Conservation (phyloP, 2,113 vertebrate species). For the Lagopus muta region DNA sequence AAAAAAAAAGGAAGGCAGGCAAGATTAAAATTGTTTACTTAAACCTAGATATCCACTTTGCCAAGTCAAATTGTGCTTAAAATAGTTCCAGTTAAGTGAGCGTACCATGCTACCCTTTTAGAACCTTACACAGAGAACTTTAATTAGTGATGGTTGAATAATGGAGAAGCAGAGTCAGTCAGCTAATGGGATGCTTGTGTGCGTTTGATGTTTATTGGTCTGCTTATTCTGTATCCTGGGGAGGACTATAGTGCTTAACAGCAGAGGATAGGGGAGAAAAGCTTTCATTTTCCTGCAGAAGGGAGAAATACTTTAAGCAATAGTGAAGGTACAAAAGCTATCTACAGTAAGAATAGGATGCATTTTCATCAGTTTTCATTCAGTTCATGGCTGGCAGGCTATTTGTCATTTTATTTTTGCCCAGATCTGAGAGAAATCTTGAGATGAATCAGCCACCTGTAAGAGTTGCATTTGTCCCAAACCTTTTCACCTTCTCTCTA, state of each 20-base stretch:
- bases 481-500: background rate
- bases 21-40: background rate
- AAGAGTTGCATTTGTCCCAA: background rate
- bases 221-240: slow-evolving; percentile 4
- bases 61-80: background rate
- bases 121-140: background rate
- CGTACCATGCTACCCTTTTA: background rate
- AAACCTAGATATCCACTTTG: background rate
- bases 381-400: background rate
- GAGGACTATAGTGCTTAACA: background rate
- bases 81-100: slow-evolving; percentile 11
- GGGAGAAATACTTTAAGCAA: background rate
- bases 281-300: background rate
- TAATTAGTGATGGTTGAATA: slow-evolving; percentile 29
- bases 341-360: background rate
- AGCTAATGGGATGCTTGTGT: background rate
- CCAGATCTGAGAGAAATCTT: background rate
- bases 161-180: background rate
- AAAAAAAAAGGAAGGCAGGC: background rate
- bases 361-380: background rate
- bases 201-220: slow-evolving; percentile 18
- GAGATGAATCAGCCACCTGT: background rate
- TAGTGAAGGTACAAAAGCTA: background rate
- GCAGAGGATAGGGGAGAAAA: background rate
- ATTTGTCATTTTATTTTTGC: background rate